Evolutionary conservation across 2,888 invertebrate genomes (phyloP).

Genomic region (Aquatica leii): DNA sequence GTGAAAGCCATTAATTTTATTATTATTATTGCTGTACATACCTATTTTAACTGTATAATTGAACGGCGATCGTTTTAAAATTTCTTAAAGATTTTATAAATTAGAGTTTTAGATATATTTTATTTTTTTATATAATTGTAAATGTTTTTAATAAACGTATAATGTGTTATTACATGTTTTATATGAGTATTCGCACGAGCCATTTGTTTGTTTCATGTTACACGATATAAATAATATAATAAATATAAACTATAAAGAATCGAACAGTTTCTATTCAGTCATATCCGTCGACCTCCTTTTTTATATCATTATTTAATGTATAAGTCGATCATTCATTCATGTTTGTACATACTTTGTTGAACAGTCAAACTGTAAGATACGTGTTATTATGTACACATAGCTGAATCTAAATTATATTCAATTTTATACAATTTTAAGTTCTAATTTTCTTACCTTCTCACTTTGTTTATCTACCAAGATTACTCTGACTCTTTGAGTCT

Average conservation of each 20-base stretch:
- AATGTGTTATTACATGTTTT: constrained; percentile 32
- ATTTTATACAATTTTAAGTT: constrained; percentile 48
- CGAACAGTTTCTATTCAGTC: constrained; percentile 30
- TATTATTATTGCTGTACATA: constrained; percentile 50
- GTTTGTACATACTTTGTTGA: constrained; percentile 56
- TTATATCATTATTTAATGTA: constrained; percentile 36
- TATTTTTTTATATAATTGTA: constrained; percentile 57
- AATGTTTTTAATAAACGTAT: constrained; percentile 55
- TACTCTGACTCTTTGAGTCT: too few relatives aligned
- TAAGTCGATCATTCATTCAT: constrained; percentile 48
- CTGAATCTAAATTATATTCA: constrained; percentile 59
- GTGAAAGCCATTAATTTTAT: constrained; percentile 58
- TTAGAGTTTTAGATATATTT: constrained; percentile 57
- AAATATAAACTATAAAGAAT: constrained; percentile 41
- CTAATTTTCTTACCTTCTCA: background rate
- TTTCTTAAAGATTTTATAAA: constrained; percentile 57
- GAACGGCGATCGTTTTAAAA: constrained; percentile 52
- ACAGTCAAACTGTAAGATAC: constrained; percentile 59
- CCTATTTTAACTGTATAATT: constrained; percentile 51
- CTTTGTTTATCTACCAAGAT: background rate
- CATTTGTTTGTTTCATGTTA: constrained; percentile 60
- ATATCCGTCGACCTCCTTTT: constrained; percentile 22
- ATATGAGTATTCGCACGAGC: constrained; percentile 51
- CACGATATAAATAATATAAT: constrained; percentile 57
- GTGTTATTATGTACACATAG: constrained; percentile 64